phyloP scores from a whole-genome alignment of 1,140 invertebrate genomes.

The Latrodectus geometricus region DNA sequence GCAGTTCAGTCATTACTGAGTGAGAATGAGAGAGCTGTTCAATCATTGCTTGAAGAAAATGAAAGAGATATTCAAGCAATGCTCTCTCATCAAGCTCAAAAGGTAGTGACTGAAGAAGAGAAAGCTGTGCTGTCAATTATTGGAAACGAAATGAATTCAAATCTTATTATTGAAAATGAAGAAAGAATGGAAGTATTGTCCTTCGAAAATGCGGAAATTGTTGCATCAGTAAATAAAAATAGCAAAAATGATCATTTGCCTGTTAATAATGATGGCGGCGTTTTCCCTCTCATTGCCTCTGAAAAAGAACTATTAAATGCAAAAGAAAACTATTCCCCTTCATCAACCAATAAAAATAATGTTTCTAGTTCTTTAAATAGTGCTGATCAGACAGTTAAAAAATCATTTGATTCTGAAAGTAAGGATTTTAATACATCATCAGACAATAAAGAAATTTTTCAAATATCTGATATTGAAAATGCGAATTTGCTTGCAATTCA shows the following conservation, averaged over 20 bases:
- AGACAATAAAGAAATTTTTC: background rate
- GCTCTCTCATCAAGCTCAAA: background rate
- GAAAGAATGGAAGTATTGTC: background rate
- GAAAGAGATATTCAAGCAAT: background rate
- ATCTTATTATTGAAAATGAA: background rate
- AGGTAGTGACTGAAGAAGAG: background rate
- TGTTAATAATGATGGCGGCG: background rate
- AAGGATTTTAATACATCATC: background rate
- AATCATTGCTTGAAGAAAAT: background rate
- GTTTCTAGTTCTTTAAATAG: too few species aligned
- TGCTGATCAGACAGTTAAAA: too few species aligned
- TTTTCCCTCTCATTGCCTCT: background rate
- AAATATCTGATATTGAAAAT: background rate
- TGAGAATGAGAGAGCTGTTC: background rate
- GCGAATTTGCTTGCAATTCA: background rate
- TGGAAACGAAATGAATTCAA: background rate
- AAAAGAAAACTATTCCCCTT: background rate
- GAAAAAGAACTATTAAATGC: background rate
- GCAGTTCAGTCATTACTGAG: background rate
- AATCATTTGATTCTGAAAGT: background rate
- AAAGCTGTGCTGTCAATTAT: background rate
- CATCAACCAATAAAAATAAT: too few species aligned
- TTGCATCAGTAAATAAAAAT: too few species aligned
- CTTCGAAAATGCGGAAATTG: too few species aligned
- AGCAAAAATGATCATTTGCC: background rate